phyloP scores from a whole-genome alignment of 1,140 invertebrate genomes.

The Brachionus angularis region DNA sequence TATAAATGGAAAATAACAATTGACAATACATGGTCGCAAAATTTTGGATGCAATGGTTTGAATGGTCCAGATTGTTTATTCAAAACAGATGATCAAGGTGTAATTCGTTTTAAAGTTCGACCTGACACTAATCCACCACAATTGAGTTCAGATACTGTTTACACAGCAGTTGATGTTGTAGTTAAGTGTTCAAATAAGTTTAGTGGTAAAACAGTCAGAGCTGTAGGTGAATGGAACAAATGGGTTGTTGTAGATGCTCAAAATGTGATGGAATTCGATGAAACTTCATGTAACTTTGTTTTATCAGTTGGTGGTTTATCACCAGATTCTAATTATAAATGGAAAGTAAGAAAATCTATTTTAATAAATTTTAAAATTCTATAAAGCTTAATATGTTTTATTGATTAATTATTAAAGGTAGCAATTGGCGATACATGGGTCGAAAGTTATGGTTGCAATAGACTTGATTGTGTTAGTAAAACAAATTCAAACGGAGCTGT shows the following conservation, averaged over 20 bases:
- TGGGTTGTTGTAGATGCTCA: not conserved
- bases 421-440: constrained; percentile 11
- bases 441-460: constrained; percentile 35
- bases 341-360: constrained; percentile 14
- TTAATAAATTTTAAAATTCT: no score
- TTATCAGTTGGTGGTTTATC: constrained; percentile 8
- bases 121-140: not conserved
- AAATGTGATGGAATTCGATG: constrained; percentile 31
- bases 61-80: constrained; percentile 41
- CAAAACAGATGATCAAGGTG: constrained; percentile 7
- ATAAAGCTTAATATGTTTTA: not conserved
- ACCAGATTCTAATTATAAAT: constrained; percentile 8
- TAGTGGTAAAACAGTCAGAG: constrained; percentile 26
- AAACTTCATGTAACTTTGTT: constrained; percentile 14
- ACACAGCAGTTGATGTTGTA: constrained; percentile 9
- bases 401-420: not conserved
- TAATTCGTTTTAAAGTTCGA: constrained; percentile 14
- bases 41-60: constrained; percentile 31
- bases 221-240: constrained; percentile 34
- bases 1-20: constrained; percentile 32
- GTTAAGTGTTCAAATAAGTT: constrained; percentile 16
- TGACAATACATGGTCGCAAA: constrained; percentile 17
- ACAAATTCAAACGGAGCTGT: constrained; percentile 24
- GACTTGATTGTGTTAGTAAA: constrained; percentile 10
- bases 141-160: constrained; percentile 13